These are phyloP conservation scores for Sphaeramia orbicularis DNA, from an alignment of 2,797 vertebrate species.

Conservation along the genomic window DNA sequence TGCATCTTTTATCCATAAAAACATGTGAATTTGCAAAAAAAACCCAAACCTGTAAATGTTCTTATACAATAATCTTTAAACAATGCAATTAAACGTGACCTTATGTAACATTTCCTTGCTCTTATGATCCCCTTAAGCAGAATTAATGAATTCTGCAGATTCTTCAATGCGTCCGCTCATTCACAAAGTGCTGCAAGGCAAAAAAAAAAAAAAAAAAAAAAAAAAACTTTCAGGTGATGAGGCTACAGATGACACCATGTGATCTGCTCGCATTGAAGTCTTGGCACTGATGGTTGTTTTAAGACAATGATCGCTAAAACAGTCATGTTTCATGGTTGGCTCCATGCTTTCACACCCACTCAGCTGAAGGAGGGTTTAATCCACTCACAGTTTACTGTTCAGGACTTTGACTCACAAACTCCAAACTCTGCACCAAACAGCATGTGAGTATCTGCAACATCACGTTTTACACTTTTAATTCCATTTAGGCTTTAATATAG, in stretches of 20 bases:
- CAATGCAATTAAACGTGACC: conserved; percentile 5
- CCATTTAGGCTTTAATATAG: background rate
- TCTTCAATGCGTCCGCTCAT: conserved; percentile 9
- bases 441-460: conserved; percentile 72
- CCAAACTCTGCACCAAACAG: conserved; percentile 24
- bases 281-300: background rate
- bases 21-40: no score
- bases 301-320: conserved; percentile 50
- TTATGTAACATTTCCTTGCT: conserved; percentile 26
- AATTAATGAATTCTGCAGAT: conserved; percentile 47
- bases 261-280: conserved; percentile 17
- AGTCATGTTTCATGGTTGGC: conserved; percentile 63
- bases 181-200: background rate
- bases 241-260: conserved; percentile 31
- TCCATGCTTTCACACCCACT: conserved; percentile 65
- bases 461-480: background rate
- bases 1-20: no score
- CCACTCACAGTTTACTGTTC: conserved; percentile 15
- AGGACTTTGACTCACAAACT: conserved; percentile 71
- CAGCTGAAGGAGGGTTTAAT: conserved; percentile 47
- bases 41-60: no score
- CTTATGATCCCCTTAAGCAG: conserved; percentile 61
- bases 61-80: background rate
- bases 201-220: background rate
- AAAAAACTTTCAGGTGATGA: no score